Base-by-base conservation (phyloP, 2,888 invertebrate species). In the Himalopsyche kuldschensis region DNA sequence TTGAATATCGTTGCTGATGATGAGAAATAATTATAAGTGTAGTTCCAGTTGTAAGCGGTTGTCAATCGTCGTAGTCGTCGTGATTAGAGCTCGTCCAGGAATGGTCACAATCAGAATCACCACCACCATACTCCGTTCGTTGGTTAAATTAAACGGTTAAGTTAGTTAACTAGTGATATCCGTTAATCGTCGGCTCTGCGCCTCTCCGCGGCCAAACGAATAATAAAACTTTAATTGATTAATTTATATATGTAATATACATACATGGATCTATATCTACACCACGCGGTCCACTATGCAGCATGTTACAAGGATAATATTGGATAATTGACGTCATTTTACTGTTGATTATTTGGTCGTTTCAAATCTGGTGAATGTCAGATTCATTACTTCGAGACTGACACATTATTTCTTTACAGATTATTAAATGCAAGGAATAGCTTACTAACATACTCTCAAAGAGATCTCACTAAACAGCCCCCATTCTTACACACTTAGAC, bases 161-260 rank as follows among this genome's bases (percentile, higher is more conserved):
- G 92, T 92, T 91, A 92, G 91, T 92, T 92, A 92, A 92, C 91
- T 92, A 92, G 92, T 90, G 90, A 91, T 91, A 92, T 92, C 92
- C 92, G 92, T 90, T 92, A 92, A 92, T 92, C 92, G 92, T 89
- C 91, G 89, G 90, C 89, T 90, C 84, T 89, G 77, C 82, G 89
- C 89, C 89, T 89, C 90, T 79, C 81, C 81, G 63, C 89, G 91
- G 77, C 69, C 78, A 20, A 83, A 90, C 90, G 69, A 30, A 69
- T 69, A 69, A 69, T 69, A 69, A 69, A 69, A 69, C 30, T 69
- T 91, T 92, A 92, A 92, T 92, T 92, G 92, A 92, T 92, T 92
- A 92, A 92, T 92, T 92, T 92, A 92, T 92, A 92, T 82, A 78
- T n/a, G n/a, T n/a, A n/a, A n/a, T n/a, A n/a, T n/a, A 30, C 30